Conservation (phyloP, 2,113 vertebrate genomes). For the Phylloscopus trochiloides region DNA sequence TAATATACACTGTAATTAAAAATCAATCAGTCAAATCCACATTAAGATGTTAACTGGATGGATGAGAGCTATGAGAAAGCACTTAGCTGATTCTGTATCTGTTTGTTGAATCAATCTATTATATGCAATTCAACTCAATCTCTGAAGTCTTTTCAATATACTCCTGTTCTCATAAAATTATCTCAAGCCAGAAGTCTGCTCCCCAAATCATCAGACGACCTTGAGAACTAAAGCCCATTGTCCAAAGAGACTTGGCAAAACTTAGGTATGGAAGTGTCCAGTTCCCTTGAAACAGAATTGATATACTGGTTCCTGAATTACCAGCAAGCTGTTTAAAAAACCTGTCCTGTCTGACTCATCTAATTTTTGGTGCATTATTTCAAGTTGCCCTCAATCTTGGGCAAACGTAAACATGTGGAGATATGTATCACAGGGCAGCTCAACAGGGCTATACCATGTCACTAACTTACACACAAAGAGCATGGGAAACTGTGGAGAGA, state of each 20-base stretch:
- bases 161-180: background rate
- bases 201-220: background rate
- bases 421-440: background rate
- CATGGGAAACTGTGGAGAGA: background rate
- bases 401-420: background rate
- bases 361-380: background rate
- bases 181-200: background rate
- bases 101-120: background rate
- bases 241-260: background rate
- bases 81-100: background rate
- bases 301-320: background rate
- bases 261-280: background rate
- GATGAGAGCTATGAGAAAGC: background rate
- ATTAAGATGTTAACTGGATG: background rate
- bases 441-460: background rate
- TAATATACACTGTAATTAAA: background rate
- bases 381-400: background rate
- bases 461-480: background rate
- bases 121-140: background rate
- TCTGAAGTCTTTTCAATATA: background rate
- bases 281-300: background rate
- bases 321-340: background rate
- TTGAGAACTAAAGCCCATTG: background rate
- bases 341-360: background rate
- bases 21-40: background rate